Percentiles rank a stretch among this genome's conserved stretches.
Conservation (phyloP, 2,113 vertebrate genomes). For the Ovibos moschatus region DNA sequence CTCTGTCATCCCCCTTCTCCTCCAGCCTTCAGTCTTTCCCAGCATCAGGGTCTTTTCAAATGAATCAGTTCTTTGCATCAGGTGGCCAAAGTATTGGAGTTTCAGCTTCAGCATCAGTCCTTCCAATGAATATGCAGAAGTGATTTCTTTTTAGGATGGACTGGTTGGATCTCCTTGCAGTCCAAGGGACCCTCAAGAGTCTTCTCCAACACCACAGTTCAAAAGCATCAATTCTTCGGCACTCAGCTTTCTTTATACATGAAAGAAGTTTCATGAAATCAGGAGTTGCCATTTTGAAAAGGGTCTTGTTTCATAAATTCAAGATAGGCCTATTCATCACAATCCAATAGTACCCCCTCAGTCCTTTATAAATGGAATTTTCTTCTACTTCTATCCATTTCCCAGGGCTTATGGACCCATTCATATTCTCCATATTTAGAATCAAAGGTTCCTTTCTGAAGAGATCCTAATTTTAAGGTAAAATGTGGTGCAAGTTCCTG, state of each 20-base stretch:
- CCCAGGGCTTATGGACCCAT: slow-evolving; percentile 97
- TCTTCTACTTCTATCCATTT: slow-evolving; percentile 95
- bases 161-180: background rate
- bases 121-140: background rate
- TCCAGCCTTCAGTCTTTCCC: background rate
- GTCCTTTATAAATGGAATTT: slow-evolving; percentile 93
- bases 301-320: slow-evolving; percentile 2
- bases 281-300: slow-evolving; percentile 25
- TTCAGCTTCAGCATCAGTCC: background rate
- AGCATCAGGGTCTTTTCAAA: background rate
- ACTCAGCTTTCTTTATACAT: background rate
- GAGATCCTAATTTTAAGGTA: slow-evolving; percentile 95
- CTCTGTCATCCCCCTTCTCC: background rate
- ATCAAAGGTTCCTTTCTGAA: slow-evolving; percentile 98
- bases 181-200: background rate
- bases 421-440: slow-evolving; percentile 98
- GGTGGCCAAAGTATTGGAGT: background rate
- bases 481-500: slow-evolving; percentile 97
- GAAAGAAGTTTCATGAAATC: slow-evolving; percentile 5
- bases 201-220: background rate
- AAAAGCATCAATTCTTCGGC: background rate
- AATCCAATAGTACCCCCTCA: background rate
- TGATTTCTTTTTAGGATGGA: background rate
- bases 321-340: background rate
- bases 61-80: background rate